phyloP scores from a whole-genome alignment of 1,140 invertebrate species.

The Himalopsyche phryganea region DNA sequence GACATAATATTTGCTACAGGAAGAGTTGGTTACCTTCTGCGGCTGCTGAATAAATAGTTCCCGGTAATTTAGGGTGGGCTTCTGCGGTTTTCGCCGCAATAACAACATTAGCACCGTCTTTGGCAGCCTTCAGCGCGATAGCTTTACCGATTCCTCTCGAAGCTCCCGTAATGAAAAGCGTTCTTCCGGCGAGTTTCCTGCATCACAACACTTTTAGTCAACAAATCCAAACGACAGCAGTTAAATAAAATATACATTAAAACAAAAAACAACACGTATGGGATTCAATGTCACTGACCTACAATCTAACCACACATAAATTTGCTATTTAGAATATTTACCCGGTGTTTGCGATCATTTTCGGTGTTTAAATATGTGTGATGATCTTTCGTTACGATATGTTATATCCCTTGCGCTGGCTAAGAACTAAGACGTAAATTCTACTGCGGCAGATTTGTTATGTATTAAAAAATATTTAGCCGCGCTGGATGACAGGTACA shows the following conservation, averaged over 20 bases:
- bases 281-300: constrained; percentile 7
- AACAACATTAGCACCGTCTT: constrained; percentile 93
- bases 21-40: constrained; percentile 94
- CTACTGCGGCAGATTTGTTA: background rate
- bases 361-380: background rate
- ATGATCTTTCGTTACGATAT: background rate
- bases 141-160: constrained; percentile 96
- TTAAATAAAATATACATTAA: background rate
- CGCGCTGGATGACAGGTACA: constrained; percentile 19
- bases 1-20: no score
- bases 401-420: background rate
- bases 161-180: constrained; percentile 94
- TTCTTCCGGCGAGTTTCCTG: constrained; percentile 87
- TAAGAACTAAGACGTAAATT: background rate
- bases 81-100: constrained; percentile 95
- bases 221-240: background rate
- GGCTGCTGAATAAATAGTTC: constrained; percentile 95
- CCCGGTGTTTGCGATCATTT: constrained; percentile 22
- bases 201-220: constrained; percentile 10
- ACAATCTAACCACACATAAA: background rate
- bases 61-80: constrained; percentile 95
- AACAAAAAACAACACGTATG: background rate
- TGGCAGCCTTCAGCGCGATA: constrained; percentile 90
- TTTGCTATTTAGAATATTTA: constrained; percentile 4
- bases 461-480: constrained; percentile 10